These are phyloP conservation scores for Parazoanthus swiftii DNA, from an alignment of 92 coral and sea anemone genomes.

Conservation along the genomic window DNA sequence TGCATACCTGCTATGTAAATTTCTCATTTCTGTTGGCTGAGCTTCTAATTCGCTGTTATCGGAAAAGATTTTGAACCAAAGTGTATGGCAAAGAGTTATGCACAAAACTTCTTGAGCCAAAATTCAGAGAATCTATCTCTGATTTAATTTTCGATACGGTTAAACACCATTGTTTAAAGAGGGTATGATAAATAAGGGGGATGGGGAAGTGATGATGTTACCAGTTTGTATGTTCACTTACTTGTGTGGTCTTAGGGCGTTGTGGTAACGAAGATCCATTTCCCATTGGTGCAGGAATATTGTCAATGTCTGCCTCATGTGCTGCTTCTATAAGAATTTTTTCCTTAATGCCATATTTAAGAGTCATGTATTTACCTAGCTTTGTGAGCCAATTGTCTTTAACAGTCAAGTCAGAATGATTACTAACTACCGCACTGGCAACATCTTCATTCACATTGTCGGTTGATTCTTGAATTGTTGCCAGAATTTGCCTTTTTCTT, in stretches of 20 bases:
- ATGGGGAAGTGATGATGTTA: no score
- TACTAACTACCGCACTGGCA: neutral
- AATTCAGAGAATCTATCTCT: no score
- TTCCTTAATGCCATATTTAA: conserved; percentile 25
- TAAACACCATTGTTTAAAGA: no score
- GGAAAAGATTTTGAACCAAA: no score
- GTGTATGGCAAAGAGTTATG: no score
- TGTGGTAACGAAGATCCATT: neutral
- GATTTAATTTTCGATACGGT: no score
- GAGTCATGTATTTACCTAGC: conserved; percentile 23
- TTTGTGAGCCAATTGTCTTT: conserved; percentile 34
- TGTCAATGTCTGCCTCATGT: neutral
- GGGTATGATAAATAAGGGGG: no score
- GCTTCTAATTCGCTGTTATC: no score
- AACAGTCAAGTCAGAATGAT: neutral
- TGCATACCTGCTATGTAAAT: no score
- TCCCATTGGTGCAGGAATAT: neutral
- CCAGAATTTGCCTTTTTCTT: conserved; percentile 14
- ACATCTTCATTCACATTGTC: neutral
- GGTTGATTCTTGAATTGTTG: neutral
- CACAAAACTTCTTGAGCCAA: no score
- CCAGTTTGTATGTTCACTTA: neutral
- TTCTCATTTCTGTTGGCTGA: no score
- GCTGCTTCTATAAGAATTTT: neutral
- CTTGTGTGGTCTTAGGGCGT: neutral